Base-by-base conservation (phyloP, 1,140 invertebrate species). In the Mactra quadrangularis region DNA sequence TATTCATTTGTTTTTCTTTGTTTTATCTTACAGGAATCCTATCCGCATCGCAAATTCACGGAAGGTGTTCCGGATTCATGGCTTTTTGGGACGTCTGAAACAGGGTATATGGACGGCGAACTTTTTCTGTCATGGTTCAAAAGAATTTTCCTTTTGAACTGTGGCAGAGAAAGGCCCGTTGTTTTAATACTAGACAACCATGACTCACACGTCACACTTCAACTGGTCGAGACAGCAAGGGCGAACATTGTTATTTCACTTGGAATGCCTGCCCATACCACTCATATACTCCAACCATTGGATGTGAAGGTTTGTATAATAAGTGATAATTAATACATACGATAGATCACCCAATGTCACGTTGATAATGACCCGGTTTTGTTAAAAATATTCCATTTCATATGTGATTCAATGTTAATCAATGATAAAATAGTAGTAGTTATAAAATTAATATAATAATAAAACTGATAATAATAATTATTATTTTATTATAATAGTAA, bases 151-250 rank as follows among this genome's bases (percentile, higher is more conserved):
- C 29, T 66, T n/a, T 31, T 31, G 13, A 66, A 66, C 33, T 66
- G 62, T 25, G 62, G 3, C 19, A 64, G 25, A 53, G 76, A 53
- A 4, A 33, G 38, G 7, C 82, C 82, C 15, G 59, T 47, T 19
- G 22, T 83, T 1, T 47, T 84, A 33, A 1, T 83, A 38, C 13
- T 84, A 15, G 83, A 83, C 62, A 84, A 93, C 85, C 93, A 93
- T 83, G 84, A 86, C 25, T 87, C 79, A 31, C 92, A 93, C 83
- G 60, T 90, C 6, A 57, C 22, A 38, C 60, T 90, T 77, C 82
- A 87, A 57, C 64, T 75, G 71, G 71, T 89, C 15, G 85, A 90
- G 68, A 88, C 19, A 27, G 82, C 85, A 47, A 79, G 59, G 47
- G 70, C 55, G 19, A 84, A 86, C 75, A 55, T 47, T 7, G 53